phyloP scores from a whole-genome alignment of 1,140 invertebrate species.

The Euura saliciscinereae region DNA sequence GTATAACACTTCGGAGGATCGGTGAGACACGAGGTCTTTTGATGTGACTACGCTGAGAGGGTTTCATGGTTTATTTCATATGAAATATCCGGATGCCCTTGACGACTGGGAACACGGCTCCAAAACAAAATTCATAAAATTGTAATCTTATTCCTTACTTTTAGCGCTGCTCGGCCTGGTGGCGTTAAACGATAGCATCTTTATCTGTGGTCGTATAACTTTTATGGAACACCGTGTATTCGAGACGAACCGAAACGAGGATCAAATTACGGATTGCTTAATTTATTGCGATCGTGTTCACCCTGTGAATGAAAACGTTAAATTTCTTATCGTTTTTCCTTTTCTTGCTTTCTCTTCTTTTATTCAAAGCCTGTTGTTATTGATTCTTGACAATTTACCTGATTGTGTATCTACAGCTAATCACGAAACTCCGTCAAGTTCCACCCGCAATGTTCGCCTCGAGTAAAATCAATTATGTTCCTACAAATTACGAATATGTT shows the following conservation, averaged over 20 bases:
- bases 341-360: too few relatives aligned
- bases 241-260: slow-evolving; percentile 23
- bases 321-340: not conserved
- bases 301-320: too few relatives aligned
- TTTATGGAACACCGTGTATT: slow-evolving; percentile 43
- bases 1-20: too few relatives aligned
- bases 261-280: not conserved
- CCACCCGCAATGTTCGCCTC: too few relatives aligned
- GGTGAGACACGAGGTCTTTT: too few relatives aligned
- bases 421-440: too few relatives aligned
- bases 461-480: too few relatives aligned
- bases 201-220: slow-evolving; percentile 51
- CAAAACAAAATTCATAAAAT: slow-evolving; percentile 47
- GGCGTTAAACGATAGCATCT: slow-evolving; percentile 49
- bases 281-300: not conserved
- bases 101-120: not conserved
- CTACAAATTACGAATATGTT: too few relatives aligned
- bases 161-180: slow-evolving; percentile 34
- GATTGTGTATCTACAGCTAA: too few relatives aligned
- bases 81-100: not conserved
- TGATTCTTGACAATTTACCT: too few relatives aligned
- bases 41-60: too few relatives aligned
- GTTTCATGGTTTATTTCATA: not conserved
- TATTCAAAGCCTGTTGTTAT: too few relatives aligned
- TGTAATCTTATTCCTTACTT: slow-evolving; percentile 44